Conservation (phyloP, 2,113 vertebrate genomes). For the Eretmochelys imbricata region DNA sequence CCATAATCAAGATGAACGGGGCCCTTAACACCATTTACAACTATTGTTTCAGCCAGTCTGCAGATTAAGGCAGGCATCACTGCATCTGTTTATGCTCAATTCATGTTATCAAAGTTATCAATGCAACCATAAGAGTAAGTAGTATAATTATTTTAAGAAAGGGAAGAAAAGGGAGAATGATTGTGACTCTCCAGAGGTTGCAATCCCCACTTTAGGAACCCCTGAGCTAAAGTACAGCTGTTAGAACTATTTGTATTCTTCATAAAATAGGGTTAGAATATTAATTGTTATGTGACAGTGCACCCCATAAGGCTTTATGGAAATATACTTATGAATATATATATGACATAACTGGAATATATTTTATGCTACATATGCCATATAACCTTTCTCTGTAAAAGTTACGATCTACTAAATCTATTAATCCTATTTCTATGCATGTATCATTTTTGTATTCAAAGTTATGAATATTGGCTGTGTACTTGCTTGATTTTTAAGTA, state of each 20-base stretch:
- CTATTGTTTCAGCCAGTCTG: constrained; percentile 21
- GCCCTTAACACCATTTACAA: constrained; percentile 38
- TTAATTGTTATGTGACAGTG: not conserved
- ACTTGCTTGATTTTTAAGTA: too few relatives aligned
- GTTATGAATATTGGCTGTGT: too few relatives aligned
- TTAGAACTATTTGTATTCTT: not conserved
- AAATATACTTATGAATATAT: too few relatives aligned
- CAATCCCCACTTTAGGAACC: not conserved
- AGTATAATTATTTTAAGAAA: constrained; percentile 31
- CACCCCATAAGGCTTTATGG: too few relatives aligned
- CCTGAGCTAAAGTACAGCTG: not conserved
- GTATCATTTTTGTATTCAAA: too few relatives aligned
- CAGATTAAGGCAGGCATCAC: not conserved
- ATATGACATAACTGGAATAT: too few relatives aligned
- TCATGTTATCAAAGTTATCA: constrained; percentile 44
- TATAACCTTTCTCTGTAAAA: too few relatives aligned
- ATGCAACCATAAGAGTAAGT: constrained; percentile 39
- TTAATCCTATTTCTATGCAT: too few relatives aligned
- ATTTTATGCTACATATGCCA: too few relatives aligned
- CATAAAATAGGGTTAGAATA: constrained; percentile 14
- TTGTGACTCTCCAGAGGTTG: not conserved
- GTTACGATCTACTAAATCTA: too few relatives aligned
- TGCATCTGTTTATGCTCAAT: constrained; percentile 52
- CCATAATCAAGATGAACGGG: constrained; percentile 1
- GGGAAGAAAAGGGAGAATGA: not conserved